Base-by-base conservation (phyloP, 2,113 vertebrate species). In the Elephas maximus region DNA sequence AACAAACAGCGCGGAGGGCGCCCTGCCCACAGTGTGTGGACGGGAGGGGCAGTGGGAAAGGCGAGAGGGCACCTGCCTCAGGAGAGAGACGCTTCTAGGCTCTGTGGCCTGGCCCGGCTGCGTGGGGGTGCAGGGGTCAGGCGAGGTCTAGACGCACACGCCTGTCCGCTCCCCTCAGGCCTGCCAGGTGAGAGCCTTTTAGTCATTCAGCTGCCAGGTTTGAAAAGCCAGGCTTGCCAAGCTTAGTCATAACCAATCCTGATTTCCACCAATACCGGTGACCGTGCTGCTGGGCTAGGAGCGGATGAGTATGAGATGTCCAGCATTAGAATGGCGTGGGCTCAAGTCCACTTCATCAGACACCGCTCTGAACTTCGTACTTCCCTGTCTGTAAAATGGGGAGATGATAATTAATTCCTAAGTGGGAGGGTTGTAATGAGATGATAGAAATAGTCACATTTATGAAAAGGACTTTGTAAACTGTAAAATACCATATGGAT, bases 1-100 rank as follows among this genome's bases (percentile, higher is more conserved):
- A 97, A 97, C 97, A 98, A 98, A 97, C 96, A 95, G 69, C 2
- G 0, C 1, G 0, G 53, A 48, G 94, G 71, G 86, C 28, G 24
- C 89, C 26, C 65, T n/a, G 88, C 83, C 37, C 1, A 69, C 78
- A 85, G 95, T 23, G 67, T 85, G 90, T 41, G 74, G 95, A 28
- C 6, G n/a, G 69, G 93, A 3, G n/a, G 6, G 44, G 78, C 4
- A 0, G 45, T 0, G 0, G 86, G 57, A 26, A 79, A 92, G 94
- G 94, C n/a, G 67, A 92, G 90, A 48, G 85, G 96, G 88, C 96
- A 93, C 94, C 97, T 94, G 95, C 60, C 17, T 1, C 45, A n/a
- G 80, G 33, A 3, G 81, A 3, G 81, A 82, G 45, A 51, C 67
- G 23, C 76, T 30, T 21, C 89, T 4, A 8, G 37, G 65, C 65